Evolutionary conservation across 2,888 invertebrate species (phyloP), one percentile per base, ranked within the genome.

Genomic region (Tiphia femorata): DNA sequence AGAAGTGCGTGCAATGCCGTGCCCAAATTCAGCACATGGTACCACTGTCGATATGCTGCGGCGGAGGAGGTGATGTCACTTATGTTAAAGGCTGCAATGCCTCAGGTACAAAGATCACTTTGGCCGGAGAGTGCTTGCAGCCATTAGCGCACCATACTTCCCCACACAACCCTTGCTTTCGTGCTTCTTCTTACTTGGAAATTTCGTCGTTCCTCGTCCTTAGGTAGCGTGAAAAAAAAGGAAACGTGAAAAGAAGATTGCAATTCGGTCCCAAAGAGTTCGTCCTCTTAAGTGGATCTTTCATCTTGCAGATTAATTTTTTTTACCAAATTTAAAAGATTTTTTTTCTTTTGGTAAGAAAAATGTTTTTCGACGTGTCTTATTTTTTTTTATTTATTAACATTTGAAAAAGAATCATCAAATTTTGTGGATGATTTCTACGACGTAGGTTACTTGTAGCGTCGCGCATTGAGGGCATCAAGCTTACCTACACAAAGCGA

Each of bases 1-100:
- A 97, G 87, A 97, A 97, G 86, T 98, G 98, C 86, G 96, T 98
- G 12, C 92, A 95, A 83, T 98, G 98, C 84, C 90, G 97, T 74
- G 90, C 93, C 42, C 92, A 93, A 82, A 94, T 97, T 67, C 92
- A 92, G 66, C 87, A 90, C 73, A 90, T 90, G 85, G 84, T 87
- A 40, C 86, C 87, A 8, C 80, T 86, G 76, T 83, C 84, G 44
- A 84, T 88, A 23, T 90, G 90, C 70, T 90, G 89, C 65, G 80
- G 79, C 3, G 79, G 77, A 50, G 76, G 74, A 62, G 81, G 80
- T 68, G 72, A 81, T 61, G 68, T 77, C 62, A 76, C 71, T 62
- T 77, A 71, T 62, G 72, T 78, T 58, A 78, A 79, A 49, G 71
- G 67, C 5, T 73, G 67, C 71, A 76, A 78, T 64, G 43, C 67